Conservation (phyloP, 1,140 invertebrate species). For the Pseudobourletiella spinata region DNA sequence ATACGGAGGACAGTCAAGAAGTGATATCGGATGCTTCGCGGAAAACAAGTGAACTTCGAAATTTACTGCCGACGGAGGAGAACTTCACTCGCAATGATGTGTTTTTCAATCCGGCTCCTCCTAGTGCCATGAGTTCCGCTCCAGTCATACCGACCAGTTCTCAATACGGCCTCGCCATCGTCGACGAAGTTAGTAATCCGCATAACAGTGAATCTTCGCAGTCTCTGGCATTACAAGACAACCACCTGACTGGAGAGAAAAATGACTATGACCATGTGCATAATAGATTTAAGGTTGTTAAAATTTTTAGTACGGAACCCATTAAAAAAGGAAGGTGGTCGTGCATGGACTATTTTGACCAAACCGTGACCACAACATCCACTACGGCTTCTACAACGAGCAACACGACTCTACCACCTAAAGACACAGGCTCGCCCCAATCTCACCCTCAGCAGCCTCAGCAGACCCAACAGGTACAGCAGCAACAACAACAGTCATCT, state of each 20-base stretch:
- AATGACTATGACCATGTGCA: conserved; percentile 42
- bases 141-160: conserved; percentile 74
- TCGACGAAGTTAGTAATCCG: conserved; percentile 48
- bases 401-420: background rate
- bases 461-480: background rate
- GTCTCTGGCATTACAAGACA: conserved; percentile 8
- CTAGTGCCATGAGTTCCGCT: conserved; percentile 59
- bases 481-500: conserved; percentile 16
- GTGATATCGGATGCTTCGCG: conserved; percentile 41
- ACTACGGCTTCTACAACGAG: conserved; percentile 4
- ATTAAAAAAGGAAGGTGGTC: conserved; percentile 88
- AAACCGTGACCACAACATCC: conserved; percentile 49
- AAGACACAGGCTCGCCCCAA: conserved; percentile 13
- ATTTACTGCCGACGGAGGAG: background rate
- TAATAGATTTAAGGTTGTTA: conserved; percentile 82
- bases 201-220: conserved; percentile 14
- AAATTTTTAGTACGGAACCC: conserved; percentile 89
- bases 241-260: conserved; percentile 16
- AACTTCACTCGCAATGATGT: conserved; percentile 69
- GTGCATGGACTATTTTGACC: conserved; percentile 91
- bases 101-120: conserved; percentile 61
- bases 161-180: conserved; percentile 70
- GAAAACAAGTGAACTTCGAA: background rate
- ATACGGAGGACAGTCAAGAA: conserved; percentile 71
- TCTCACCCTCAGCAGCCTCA: conserved; percentile 20